Evolutionary conservation across 2,888 invertebrate genomes (phyloP).

Genomic region (Mythimna albipuncta): DNA sequence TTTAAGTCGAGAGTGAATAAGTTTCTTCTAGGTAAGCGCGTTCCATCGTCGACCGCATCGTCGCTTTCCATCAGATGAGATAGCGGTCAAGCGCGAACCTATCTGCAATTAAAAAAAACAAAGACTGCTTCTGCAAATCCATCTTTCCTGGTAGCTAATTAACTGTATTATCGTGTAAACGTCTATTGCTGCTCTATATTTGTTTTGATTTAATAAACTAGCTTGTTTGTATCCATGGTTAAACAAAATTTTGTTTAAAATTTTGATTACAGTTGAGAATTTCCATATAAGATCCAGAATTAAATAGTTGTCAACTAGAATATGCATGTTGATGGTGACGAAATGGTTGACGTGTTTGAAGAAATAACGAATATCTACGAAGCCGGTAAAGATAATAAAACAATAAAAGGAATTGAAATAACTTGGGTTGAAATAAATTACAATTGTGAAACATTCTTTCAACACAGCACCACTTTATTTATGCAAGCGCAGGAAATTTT

Average conservation of each 20-base stretch:
- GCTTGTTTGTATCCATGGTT: conserved; percentile 25
- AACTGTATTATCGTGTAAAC: too few relatives aligned
- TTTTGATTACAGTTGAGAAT: conserved; percentile 14
- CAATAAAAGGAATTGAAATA: conserved; percentile 19
- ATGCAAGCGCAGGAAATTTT: not conserved
- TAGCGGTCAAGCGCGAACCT: too few relatives aligned
- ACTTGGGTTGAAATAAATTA: conserved; percentile 5
- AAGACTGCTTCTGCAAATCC: too few relatives aligned
- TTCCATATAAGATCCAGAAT: conserved; percentile 42
- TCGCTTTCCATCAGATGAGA: too few relatives aligned
- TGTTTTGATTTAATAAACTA: too few relatives aligned
- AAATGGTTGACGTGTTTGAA: conserved; percentile 41
- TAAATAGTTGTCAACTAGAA: conserved; percentile 45
- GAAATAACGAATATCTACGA: conserved; percentile 2
- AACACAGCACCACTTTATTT: not conserved
- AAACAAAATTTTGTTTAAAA: conserved; percentile 60
- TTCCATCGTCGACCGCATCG: too few relatives aligned
- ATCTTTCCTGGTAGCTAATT: too few relatives aligned
- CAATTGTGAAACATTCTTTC: conserved; percentile 17
- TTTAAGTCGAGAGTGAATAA: too few relatives aligned
- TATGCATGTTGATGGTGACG: conserved; percentile 61
- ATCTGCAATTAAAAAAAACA: too few relatives aligned
- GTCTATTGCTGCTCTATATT: too few relatives aligned
- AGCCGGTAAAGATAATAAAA: conserved; percentile 6
- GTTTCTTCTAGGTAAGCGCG: too few relatives aligned